Evolutionary conservation across 2,888 invertebrate species (phyloP).

Genomic region (Ormia ochracea): DNA sequence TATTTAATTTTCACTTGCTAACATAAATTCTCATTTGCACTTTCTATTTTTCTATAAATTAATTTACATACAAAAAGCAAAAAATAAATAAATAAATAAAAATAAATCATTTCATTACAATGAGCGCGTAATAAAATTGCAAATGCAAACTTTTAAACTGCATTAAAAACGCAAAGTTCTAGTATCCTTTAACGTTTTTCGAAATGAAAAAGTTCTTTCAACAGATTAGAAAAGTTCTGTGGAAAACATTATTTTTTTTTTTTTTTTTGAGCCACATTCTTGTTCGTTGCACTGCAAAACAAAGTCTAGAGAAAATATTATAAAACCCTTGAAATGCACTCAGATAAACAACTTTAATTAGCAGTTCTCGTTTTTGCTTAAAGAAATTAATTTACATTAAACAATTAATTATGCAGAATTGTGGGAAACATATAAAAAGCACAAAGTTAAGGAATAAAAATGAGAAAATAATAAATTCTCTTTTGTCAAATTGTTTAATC

Average conservation of each 20-base stretch:
- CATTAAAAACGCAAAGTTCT: constrained; percentile 11
- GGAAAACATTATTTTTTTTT: not conserved
- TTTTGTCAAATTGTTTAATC: too few relatives aligned
- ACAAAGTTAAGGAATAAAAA: too few relatives aligned
- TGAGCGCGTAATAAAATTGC: not conserved
- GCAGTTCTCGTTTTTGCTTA: not conserved
- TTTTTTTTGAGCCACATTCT: not conserved
- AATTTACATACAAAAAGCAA: too few relatives aligned
- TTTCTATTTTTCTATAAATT: constrained; percentile 16
- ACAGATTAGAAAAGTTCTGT: constrained; percentile 24
- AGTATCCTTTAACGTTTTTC: not conserved
- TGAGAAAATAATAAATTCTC: too few relatives aligned
- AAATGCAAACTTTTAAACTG: constrained; percentile 2
- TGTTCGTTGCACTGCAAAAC: not conserved
- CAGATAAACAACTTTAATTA: not conserved
- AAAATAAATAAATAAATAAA: too few relatives aligned
- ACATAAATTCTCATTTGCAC: too few relatives aligned
- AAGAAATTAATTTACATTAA: not conserved
- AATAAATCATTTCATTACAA: constrained; percentile 8
- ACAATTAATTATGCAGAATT: not conserved
- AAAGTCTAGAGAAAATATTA: not conserved
- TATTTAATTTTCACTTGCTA: not conserved
- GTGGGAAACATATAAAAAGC: not conserved
- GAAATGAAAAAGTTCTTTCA: constrained; percentile 9
- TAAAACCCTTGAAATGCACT: not conserved